Evolutionary conservation across 1,140 invertebrate genomes (phyloP), one percentile per base, ranked within the genome.

Genomic region (Zophobas morio): DNA sequence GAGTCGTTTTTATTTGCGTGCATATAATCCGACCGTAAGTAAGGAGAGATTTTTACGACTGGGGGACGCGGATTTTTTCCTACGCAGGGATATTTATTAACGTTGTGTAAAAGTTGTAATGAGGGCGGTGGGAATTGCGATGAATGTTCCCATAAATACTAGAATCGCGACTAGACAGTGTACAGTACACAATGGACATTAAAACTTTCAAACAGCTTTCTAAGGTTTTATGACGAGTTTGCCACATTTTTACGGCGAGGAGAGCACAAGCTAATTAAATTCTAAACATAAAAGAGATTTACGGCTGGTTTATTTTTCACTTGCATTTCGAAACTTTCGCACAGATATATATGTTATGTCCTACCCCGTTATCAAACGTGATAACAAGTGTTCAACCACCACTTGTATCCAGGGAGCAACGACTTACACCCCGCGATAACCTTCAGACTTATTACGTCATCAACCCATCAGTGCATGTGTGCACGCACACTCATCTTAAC

Each of bases 121-220:
- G 32, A 63, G 6, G 3, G 5, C n/a, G 33, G 33, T 66, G 33
- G 37, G 1, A 66, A 66, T 42, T 42, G 33, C 39, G 39, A 66
- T 66, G 33, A 66, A 66, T 66, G 8, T 66, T 20, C n/a, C n/a
- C 60, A 42, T 66, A 66, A 42, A 42, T 66, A 63, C 20, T 40
- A n/a, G n/a, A 40, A 2, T 40, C 39, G 39, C 20, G 60, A 40
- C 8, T 66, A 66, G 42, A 66, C 33, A 20, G 60, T 40, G 37
- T 42, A 32, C 20, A 66, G 37, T 42, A 32, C 20, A 66, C 37
- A 66, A 66, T 42, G 20, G 60, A 66, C 60, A 66, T 40, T 66
- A 42, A 66, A 66, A 66, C 39, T 66, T 66, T 66, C 60, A 42
- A 66, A 66, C 60, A n/a, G 39, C 37, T 54, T 72, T 72, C 47